Percentiles rank a stretch among this genome's conserved stretches.
Conservation (phyloP, 2,113 vertebrate genomes). For the Indicator indicator region DNA sequence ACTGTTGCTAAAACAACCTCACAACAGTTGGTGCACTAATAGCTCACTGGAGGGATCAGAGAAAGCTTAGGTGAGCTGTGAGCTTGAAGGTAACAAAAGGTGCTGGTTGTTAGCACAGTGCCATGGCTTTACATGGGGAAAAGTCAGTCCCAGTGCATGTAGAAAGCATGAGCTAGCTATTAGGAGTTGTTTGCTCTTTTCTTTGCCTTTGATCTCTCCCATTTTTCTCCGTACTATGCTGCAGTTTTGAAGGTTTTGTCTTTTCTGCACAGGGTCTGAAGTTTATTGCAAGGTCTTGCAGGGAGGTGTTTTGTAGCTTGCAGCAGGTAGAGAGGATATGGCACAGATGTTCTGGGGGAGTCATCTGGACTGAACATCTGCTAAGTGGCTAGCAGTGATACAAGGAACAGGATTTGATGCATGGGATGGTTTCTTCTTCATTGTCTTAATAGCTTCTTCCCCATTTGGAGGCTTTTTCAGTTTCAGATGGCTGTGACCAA, state of each 20-base stretch:
- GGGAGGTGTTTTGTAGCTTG: neutral
- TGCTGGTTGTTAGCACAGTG: neutral
- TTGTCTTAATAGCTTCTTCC: neutral
- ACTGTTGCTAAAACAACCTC: slow-evolving; percentile 52
- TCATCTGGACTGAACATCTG: slow-evolving; percentile 37
- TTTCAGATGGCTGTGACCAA: neutral
- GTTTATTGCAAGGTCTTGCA: neutral
- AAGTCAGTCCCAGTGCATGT: slow-evolving; percentile 7
- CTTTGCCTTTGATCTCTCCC: neutral
- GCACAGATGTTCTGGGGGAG: slow-evolving; percentile 26
- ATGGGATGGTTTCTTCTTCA: neutral
- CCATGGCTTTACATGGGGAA: slow-evolving; percentile 26
- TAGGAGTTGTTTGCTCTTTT: slow-evolving; percentile 34
- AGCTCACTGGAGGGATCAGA: slow-evolving; percentile 28
- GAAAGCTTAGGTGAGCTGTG: slow-evolving; percentile 16
- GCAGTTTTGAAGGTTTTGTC: neutral
- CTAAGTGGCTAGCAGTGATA: neutral
- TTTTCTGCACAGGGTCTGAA: neutral
- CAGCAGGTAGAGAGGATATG: slow-evolving; percentile 5
- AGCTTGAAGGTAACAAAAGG: slow-evolving; percentile 26
- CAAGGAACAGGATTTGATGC: neutral
- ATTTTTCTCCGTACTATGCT: neutral
- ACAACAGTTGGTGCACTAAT: slow-evolving; percentile 49
- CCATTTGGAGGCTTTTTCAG: neutral
- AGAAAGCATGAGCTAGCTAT: slow-evolving; percentile 15